These are phyloP conservation scores for Leptopilina syphax DNA, from an alignment of 2,888 invertebrate species.

Conservation along the genomic window DNA sequence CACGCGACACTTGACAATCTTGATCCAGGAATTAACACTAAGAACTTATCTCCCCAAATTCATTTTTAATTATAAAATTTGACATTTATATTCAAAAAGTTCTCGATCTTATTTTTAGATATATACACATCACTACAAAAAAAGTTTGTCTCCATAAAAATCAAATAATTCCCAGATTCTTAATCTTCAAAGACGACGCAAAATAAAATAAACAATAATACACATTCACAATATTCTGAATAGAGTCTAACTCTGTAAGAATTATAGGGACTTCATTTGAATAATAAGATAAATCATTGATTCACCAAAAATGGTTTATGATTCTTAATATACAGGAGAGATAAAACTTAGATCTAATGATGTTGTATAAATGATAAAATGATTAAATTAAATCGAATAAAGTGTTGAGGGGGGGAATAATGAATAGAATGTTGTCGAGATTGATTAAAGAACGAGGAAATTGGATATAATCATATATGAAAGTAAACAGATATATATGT, in stretches of 20 bases:
- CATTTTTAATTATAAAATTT: neutral
- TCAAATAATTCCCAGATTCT: too few species aligned
- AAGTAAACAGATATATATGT: neutral
- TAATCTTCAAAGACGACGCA: too few species aligned
- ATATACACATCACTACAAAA: too few species aligned
- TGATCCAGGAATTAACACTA: neutral
- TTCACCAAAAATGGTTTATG: neutral
- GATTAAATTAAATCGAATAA: conserved; percentile 29
- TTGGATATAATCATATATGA: conserved; percentile 22
- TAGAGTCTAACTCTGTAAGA: neutral
- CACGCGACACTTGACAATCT: conserved; percentile 1
- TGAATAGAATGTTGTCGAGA: neutral
- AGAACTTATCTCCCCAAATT: too few species aligned
- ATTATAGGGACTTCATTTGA: neutral
- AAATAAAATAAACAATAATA: too few species aligned
- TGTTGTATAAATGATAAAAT: neutral
- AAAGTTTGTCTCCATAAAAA: too few species aligned
- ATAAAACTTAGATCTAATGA: neutral
- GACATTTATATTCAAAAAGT: neutral
- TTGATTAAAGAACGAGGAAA: conserved; percentile 36
- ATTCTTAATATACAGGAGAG: neutral
- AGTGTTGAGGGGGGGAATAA: neutral
- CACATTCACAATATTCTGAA: too few species aligned
- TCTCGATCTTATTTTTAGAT: too few species aligned
- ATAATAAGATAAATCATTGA: conserved; percentile 2